Base-by-base conservation (phyloP, 1,140 invertebrate genomes). In the Drosophila leontia region DNA sequence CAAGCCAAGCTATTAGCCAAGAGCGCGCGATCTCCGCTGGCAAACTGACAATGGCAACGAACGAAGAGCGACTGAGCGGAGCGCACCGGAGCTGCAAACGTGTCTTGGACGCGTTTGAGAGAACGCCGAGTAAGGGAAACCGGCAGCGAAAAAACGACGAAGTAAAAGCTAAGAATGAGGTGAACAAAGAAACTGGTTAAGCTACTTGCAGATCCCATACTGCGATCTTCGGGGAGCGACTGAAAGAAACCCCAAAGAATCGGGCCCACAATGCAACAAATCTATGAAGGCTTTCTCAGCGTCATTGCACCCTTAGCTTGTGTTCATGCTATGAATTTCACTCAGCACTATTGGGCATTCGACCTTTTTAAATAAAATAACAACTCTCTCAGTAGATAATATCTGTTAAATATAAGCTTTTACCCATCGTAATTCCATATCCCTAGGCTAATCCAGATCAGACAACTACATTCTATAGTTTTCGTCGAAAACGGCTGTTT, bases 51-150 rank as follows among this genome's bases (percentile, higher is more conserved):
- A 61, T 80, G 77, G 67, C 77, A 69, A 85, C 60, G 77, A 56
- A 80, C 79, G 44, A 74, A 78, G 80, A 85, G 82, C 77, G 69
- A 84, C 82, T 85, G 74, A 80, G 82, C 70, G 51, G 71, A 80
- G 63, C 80, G 72, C 59, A 80, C 59, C 80, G 58, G 70, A 83
- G 81, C 72, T 85, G 77, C 74, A 80, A 85, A 85, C 77, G 81
- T 85, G 82, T 84, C 82, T 85, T 85, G 77, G 57, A 80, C 67
- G 68, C 50, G 37, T 53, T 58, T 57, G 59, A 70, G 60, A 76
- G 74, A 72, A 39, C 34, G 23, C 41, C n/a, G 19, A 60, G 55
- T 58, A 48, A 77, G 45, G 23, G 17, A 50, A 41, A 55, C 41
- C 41, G 23, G 41, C 41, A n/a, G 17, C n/a, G 15, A 50, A 50